Evolutionary conservation across 1,140 invertebrate species (phyloP).

Genomic region (Drosophila kikkawai): DNA sequence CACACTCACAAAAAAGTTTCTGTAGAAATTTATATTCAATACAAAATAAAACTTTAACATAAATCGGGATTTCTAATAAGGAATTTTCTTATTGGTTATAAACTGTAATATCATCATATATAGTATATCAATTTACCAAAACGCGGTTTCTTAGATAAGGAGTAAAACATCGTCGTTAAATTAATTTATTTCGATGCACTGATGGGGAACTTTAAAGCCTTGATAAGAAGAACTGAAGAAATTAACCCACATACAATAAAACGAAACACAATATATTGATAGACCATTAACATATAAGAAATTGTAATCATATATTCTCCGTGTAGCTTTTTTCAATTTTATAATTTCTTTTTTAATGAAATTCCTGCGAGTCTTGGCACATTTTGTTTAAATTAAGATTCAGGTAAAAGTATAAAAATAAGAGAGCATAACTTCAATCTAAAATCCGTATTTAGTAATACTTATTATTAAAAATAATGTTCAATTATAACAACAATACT

Average conservation of each 20-base stretch:
- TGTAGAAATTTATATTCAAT: neutral
- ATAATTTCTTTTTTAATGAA: neutral
- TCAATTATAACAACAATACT: neutral
- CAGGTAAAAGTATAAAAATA: neutral
- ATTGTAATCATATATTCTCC: neutral
- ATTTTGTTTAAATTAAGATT: neutral
- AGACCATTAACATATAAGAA: neutral
- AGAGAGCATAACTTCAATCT: neutral
- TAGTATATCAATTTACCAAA: no score
- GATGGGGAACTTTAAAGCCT: neutral
- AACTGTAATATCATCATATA: neutral
- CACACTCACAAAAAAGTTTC: neutral
- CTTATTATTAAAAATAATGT: neutral
- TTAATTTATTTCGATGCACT: neutral
- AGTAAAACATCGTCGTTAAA: neutral
- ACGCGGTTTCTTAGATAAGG: neutral
- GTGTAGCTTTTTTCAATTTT: neutral
- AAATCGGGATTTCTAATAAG: neutral
- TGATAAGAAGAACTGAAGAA: constrained; percentile 19
- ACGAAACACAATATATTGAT: neutral
- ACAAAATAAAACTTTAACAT: neutral
- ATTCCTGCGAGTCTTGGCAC: neutral
- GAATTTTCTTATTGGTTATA: neutral
- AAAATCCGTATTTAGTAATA: neutral
- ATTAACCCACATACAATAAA: neutral